Evolutionary conservation across 2,888 invertebrate genomes (phyloP), one percentile per base, ranked within the genome.

Genomic region (Lycophotia porphyrea): DNA sequence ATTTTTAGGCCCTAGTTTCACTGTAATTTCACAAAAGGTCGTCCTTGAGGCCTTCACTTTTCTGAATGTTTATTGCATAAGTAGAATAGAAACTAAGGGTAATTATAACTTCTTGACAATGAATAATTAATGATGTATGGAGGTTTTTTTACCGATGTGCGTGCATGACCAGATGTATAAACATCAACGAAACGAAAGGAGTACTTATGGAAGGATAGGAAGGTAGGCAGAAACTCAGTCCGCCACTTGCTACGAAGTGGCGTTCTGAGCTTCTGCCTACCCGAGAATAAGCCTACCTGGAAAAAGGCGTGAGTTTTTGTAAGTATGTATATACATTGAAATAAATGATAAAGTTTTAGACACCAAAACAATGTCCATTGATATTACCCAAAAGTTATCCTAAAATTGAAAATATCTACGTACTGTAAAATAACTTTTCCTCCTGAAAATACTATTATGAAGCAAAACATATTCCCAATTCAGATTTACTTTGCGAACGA

Each of bases 381-480:
- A 11, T n/a, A 34, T 36, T 27, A 44, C 2, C 15, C n/a, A 5
- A 2, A 42, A 9, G 15, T 5, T 44, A 47, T 5, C 31, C 24
- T n/a, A 49, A 55, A 63, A 55, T n/a, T 9, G 13, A 24, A 24
- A 64, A 44, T 52, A 5, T 8, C 36, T 13, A 1, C n/a, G n/a
- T n/a, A n/a, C 3, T 24, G 5, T 4, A 31, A 31, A 5, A 27
- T 39, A 31, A 39, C 4, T 34, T 18, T 39, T n/a, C 0, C 3
- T 44, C 18, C 15, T 5, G 18, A 31, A 52, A 61, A 27, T 49
- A 42, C 60, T 27, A 52, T 52, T 39, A 31, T 18, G 44, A 66
- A 39, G 61, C 36, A 63, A 55, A 55, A 65, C n/a, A 47, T 44
- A 52, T 52, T 55, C 31, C 9, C 18, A 74, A 67, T 80, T 47